Conservation (phyloP, 2,113 vertebrate genomes). For the Irena cyanogastra region DNA sequence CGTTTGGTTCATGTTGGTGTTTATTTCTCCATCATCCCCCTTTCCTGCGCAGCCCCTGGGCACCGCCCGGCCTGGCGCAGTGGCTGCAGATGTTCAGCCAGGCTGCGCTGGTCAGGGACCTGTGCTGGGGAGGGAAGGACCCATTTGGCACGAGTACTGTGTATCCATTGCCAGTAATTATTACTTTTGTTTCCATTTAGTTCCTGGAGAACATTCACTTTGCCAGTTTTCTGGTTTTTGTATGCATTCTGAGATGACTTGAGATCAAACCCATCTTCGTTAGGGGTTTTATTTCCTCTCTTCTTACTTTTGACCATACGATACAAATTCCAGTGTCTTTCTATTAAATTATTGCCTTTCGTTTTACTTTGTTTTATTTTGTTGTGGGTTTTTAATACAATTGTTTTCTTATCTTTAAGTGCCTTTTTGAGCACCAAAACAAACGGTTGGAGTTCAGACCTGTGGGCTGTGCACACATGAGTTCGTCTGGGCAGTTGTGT, state of each 20-base stretch:
- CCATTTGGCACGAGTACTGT: constrained; percentile 52
- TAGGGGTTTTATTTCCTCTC: background rate
- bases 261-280: constrained; percentile 42
- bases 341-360: constrained; percentile 71
- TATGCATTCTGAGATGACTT: constrained; percentile 36
- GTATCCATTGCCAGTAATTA: background rate
- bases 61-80: rapidly evolving
- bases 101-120: background rate
- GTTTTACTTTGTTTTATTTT: constrained; percentile 11
- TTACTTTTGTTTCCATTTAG: background rate
- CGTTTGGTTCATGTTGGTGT: constrained; percentile 39
- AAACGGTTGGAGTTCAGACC: constrained; percentile 51
- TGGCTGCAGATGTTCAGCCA: background rate
- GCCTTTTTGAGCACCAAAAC: constrained; percentile 79
- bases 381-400: constrained; percentile 64
- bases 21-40: background rate
- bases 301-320: constrained; percentile 35
- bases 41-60: background rate
- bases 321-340: constrained; percentile 64
- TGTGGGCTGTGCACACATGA: constrained; percentile 6
- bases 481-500: constrained; percentile 30
- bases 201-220: constrained; percentile 49
- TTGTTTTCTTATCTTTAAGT: constrained; percentile 75
- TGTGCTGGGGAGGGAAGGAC: background rate
- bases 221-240: background rate